Base-by-base conservation (phyloP, 2,113 vertebrate species). In the Ahaetulla prasina region DNA sequence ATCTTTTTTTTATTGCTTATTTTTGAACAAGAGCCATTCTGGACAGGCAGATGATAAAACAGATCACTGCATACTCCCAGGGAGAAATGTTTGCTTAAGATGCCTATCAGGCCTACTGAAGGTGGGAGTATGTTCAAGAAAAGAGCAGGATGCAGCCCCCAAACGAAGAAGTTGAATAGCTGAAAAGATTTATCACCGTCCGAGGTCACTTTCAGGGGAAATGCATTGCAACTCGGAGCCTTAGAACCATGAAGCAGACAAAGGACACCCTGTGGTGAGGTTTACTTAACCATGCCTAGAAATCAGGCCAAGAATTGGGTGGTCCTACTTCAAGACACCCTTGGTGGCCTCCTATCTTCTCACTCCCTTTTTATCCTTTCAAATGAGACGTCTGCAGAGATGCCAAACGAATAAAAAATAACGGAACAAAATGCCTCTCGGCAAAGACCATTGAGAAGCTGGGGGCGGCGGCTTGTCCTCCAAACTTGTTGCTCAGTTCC, bases 121-220 rank as follows among this genome's bases (percentile, higher is more conserved):
- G 96, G 95, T 96, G 95, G 96, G 96, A 96, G 96, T 90, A 80
- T 91, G 27, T 55, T 94, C 91, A 93, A 94, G 95, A 94, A 94
- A 95, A 96, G 94, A 94, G 94, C 97, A 98, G 96, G 96, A 97
- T 97, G 97, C 96, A 95, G 96, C 94, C 97, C 23, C 96, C 95
- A 96, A 95, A 91, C 94, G 95, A 45, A 45, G 47, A 85, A 85
- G 93, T 92, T 92, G 92, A 60, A 87, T 91, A 94, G 45, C 45
- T 89, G 4, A 89, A 23, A 89, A 96, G 95, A 96, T 96, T 96
- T 97, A 93, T 93, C 92, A 0, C 92, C 92, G 0, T 2, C 80
- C 74, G 92, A 93, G 95, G 94, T 96, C 96, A 95, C 95, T 94
- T 91, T 68, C 94, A n/a, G n/a, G 95, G 95, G 96, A 96, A 96